Evolutionary conservation across 2,888 invertebrate species (phyloP).

Genomic region (Tineola bisselliella): DNA sequence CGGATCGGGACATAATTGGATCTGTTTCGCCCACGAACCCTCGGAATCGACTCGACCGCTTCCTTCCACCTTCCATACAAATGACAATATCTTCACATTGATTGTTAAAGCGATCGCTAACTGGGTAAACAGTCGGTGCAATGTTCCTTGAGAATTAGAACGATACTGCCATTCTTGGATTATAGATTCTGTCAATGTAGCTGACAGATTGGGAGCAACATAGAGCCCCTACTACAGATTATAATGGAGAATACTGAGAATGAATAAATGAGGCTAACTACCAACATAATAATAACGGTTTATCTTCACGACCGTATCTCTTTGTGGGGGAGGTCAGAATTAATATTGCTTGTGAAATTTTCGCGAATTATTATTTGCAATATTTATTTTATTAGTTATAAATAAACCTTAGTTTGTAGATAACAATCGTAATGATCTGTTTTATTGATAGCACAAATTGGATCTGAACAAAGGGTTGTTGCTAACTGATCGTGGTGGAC

Average conservation of each 20-base stretch:
- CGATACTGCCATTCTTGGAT: conserved; percentile 3
- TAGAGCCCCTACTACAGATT: neutral
- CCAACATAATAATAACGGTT: conserved; percentile 1
- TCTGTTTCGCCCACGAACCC: conserved; percentile 42
- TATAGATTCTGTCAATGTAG: neutral
- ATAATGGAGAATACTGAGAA: neutral
- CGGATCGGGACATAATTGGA: conserved; percentile 51
- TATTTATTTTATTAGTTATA: neutral
- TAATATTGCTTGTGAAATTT: neutral
- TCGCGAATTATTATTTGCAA: neutral
- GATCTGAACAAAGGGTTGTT: neutral
- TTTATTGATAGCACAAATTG: neutral
- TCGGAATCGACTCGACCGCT: conserved; percentile 18
- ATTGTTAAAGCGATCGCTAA: neutral
- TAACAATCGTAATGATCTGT: neutral
- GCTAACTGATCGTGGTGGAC: no score
- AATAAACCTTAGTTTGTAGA: neutral
- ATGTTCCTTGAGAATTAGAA: neutral
- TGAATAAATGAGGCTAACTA: conserved; percentile 5
- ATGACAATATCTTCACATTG: conserved; percentile 10
- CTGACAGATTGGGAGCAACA: conserved; percentile 9
- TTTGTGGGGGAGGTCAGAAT: neutral
- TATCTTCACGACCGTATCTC: neutral
- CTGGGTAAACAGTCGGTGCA: conserved; percentile 8
- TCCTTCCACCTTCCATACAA: conserved; percentile 13